Percentiles rank a stretch among this genome's conserved stretches.
Evolutionary conservation across 2,888 invertebrate species (phyloP).

Genomic region (Antheraea yamamai): DNA sequence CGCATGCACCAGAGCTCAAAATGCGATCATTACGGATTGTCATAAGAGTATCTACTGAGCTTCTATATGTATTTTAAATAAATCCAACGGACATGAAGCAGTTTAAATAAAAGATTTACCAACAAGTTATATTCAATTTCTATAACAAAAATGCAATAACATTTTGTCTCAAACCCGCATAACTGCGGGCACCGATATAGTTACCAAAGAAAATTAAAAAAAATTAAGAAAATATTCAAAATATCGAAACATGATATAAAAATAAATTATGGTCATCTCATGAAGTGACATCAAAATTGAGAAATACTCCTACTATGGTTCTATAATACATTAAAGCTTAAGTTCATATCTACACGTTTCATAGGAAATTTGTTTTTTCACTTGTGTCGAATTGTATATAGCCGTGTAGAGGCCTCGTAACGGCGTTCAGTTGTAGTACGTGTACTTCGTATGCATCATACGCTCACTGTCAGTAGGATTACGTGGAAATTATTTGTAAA

Average conservation of each 20-base stretch:
- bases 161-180: not conserved
- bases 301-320: not conserved
- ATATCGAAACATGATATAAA: not conserved
- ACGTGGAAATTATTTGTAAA: slow-evolving; percentile 3
- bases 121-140: not conserved
- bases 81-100: no score
- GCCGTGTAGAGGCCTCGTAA: slow-evolving; percentile 50
- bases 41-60: no score
- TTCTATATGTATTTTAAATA: no score
- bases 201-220: no score
- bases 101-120: no score
- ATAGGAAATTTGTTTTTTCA: slow-evolving; percentile 28
- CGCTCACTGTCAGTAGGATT: not conserved
- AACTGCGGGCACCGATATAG: not conserved
- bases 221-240: no score
- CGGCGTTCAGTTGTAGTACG: slow-evolving; percentile 49
- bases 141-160: not conserved
- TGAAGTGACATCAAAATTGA: not conserved
- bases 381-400: slow-evolving; percentile 36
- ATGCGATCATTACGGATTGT: no score
- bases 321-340: not conserved
- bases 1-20: no score
- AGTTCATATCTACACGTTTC: slow-evolving; percentile 24
- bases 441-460: not conserved
- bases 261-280: not conserved